Base-by-base conservation (phyloP, 2,113 vertebrate species). In the Colaptes auratus region DNA sequence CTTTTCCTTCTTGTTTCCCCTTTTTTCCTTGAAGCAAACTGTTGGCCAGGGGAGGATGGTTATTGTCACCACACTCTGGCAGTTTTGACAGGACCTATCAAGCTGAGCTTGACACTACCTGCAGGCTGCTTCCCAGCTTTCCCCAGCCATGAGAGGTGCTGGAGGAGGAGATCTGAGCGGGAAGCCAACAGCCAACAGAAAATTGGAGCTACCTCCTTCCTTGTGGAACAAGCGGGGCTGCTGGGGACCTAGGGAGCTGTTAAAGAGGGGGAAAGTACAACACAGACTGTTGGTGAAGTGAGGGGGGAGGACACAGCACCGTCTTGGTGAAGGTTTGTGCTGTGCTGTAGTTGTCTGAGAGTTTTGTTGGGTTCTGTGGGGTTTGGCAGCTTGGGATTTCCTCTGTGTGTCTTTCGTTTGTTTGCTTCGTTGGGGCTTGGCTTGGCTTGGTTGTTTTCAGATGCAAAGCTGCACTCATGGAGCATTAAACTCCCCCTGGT, bases 61-160 rank as follows among this genome's bases (percentile, higher is more conserved):
- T 95, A 95, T 95, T 96, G 94, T 95, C 95, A 91, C 95, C 91
- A 93, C 91, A 82, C 92, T 92, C 96, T 88, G 95, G 96, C 97
- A 96, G 96, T 92, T 96, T 95, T 97, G 96, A 96, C 97, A 97
- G 96, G 56, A 86, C 87, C 92, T 95, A 96, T 96, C 96, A 95
- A 94, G 93, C 86, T 73, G 95, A 96, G 92, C 93, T 92, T 91
- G 89, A 93, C 96, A 93, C 36, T 95, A 89, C 93, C 93, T 92
- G 82, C 96, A 96, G 76, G 82, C 80, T 44, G 86, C 82, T 88
- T 61, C 94, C 88, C 4, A 5, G 89, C 94, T 94, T 86, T 71
- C 52, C 55, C 82, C 46, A 12, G 4, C 2, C 11, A 36, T 17
- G 69, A 69, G 53, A 70, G 48, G 66, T 24, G 69, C 48, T 36